Percentiles rank a stretch among this genome's conserved stretches.
These are phyloP conservation scores for Hormiphora californensis DNA, from an alignment of 37 sponge, comb jelly and placozoan species.

Conservation along the genomic window DNA sequence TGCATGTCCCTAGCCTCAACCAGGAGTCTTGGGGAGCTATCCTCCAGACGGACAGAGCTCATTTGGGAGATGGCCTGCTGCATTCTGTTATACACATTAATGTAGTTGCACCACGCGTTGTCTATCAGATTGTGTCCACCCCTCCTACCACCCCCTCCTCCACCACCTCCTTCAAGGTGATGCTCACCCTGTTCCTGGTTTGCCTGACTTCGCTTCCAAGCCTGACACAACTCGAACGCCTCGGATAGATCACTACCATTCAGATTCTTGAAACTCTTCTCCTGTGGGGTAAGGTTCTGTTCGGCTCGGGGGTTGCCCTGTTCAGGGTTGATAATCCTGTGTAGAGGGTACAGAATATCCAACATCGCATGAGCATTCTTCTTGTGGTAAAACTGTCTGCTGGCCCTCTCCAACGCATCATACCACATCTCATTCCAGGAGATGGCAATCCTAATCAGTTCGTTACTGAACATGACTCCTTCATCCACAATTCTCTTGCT, in stretches of 20 bases:
- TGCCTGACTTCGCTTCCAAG: slow-evolving; percentile 66
- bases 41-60: slow-evolving; percentile 87
- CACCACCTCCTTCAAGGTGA: no score
- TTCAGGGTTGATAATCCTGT: slow-evolving; percentile 62
- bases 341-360: slow-evolving; percentile 79
- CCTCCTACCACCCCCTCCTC: no score
- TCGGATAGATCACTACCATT: slow-evolving; percentile 92
- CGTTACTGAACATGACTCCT: slow-evolving; percentile 90
- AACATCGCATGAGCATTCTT: slow-evolving; percentile 88
- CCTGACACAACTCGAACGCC: slow-evolving; percentile 93
- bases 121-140: slow-evolving; percentile 59
- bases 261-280: slow-evolving; percentile 55
- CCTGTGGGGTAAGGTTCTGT: slow-evolving; percentile 81
- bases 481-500: slow-evolving; percentile 78
- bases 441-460: slow-evolving; percentile 93
- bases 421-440: slow-evolving; percentile 99
- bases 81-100: slow-evolving; percentile 91
- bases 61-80: slow-evolving; percentile 53
- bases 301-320: slow-evolving; percentile 73
- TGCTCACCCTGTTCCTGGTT: slow-evolving; percentile 76
- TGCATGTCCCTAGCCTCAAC: slow-evolving; percentile 71
- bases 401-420: slow-evolving; percentile 90
- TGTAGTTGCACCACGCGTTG: slow-evolving; percentile 96
- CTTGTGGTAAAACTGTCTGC: slow-evolving; percentile 80
- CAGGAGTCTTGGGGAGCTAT: slow-evolving; percentile 87